A percentile compares a stretch with the other conserved stretches of the same genome.
phyloP scores from a whole-genome alignment of 2,797 vertebrate genomes.

The Pteropus rufus region DNA sequence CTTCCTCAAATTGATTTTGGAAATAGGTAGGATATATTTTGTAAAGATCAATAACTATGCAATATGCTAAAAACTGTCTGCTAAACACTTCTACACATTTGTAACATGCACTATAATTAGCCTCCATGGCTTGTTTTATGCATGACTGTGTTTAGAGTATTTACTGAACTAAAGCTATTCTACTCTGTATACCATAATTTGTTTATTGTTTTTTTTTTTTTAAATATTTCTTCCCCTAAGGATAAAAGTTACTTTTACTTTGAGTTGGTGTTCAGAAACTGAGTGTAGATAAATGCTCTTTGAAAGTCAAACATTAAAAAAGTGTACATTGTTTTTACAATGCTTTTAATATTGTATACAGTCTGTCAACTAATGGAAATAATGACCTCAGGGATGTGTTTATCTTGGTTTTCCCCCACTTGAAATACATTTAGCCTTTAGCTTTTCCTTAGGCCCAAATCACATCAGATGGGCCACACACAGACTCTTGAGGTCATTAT shows the following conservation, averaged over 20 bases:
- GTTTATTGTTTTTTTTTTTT: constrained; percentile 57
- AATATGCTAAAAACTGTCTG: not conserved
- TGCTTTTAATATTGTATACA: constrained; percentile 81
- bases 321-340: constrained; percentile 77
- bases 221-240: not conserved
- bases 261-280: constrained; percentile 74
- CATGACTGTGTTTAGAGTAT: constrained; percentile 35
- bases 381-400: constrained; percentile 88
- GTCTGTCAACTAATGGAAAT: constrained; percentile 88
- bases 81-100: not conserved
- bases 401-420: constrained; percentile 88
- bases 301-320: constrained; percentile 60
- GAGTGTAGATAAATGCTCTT: constrained; percentile 68
- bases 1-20: constrained; percentile 22
- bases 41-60: not conserved
- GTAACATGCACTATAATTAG: constrained; percentile 40
- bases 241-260: constrained; percentile 15
- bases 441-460: constrained; percentile 89
- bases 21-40: not conserved
- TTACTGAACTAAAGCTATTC: constrained; percentile 60
- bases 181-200: constrained; percentile 63
- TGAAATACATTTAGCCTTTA: constrained; percentile 89
- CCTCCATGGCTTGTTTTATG: constrained; percentile 65
- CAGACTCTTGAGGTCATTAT: constrained; percentile 77
- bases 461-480: constrained; percentile 84